Evolutionary conservation across 2,797 vertebrate species (phyloP).

Genomic region (Bucorvus abyssinicus): DNA sequence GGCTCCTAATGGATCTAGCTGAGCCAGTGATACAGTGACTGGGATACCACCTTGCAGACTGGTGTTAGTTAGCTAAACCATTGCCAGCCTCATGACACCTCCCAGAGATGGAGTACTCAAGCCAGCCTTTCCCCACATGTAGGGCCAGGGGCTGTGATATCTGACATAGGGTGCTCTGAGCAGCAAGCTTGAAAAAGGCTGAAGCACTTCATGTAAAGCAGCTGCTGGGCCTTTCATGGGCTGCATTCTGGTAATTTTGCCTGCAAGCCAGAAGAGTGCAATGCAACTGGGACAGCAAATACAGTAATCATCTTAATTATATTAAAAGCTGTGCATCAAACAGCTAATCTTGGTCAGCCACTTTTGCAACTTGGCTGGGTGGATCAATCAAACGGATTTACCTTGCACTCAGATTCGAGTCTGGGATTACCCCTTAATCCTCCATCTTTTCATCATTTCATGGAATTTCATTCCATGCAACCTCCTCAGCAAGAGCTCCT

Average conservation of each 20-base stretch:
- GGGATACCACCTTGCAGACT: rapidly evolving
- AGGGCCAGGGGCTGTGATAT: neutral
- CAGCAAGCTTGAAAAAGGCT: neutral
- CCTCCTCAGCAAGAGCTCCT: neutral
- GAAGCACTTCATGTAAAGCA: neutral
- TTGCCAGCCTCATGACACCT: neutral
- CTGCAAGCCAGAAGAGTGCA: neutral
- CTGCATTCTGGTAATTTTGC: neutral
- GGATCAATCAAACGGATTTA: neutral
- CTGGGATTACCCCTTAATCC: neutral
- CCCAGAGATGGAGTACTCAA: neutral
- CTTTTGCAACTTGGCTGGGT: neutral
- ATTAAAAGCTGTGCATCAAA: neutral
- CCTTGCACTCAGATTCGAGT: neutral
- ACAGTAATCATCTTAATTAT: neutral
- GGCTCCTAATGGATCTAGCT: neutral
- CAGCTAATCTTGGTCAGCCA: neutral
- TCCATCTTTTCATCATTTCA: neutral
- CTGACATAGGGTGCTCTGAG: neutral
- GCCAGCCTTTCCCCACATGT: rapidly evolving
- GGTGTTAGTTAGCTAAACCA: neutral
- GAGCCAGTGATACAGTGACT: neutral
- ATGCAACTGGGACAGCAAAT: neutral
- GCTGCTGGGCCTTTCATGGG: neutral
- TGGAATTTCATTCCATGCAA: neutral